phyloP scores from a whole-genome alignment of 2,888 invertebrate species.

The Napeogenes inachia region DNA sequence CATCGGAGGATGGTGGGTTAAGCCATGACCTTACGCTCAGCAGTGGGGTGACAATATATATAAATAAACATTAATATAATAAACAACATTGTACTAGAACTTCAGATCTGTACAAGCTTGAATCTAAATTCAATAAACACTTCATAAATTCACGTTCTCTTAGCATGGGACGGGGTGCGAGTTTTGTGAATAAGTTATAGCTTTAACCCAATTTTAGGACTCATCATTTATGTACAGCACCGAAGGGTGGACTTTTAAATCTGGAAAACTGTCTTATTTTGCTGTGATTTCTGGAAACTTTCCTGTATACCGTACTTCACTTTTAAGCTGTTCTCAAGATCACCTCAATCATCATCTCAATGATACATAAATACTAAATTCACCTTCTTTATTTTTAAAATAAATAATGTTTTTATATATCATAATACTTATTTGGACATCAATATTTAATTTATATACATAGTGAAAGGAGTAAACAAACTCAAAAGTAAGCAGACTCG shows the following conservation, averaged over 20 bases:
- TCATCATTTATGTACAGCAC: slow-evolving; percentile 24
- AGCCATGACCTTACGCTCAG: too few relatives aligned
- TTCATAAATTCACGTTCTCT: slow-evolving; percentile 11
- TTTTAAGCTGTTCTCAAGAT: neutral
- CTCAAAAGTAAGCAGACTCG: neutral
- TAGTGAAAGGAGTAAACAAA: neutral
- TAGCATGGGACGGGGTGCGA: slow-evolving; percentile 21
- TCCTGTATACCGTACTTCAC: too few relatives aligned
- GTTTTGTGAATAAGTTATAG: slow-evolving; percentile 24
- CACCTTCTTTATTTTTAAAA: too few relatives aligned
- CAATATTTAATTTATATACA: too few relatives aligned
- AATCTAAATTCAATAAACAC: slow-evolving; percentile 10
- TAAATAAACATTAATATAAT: too few relatives aligned
- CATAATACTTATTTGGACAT: too few relatives aligned
- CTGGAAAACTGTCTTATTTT: slow-evolving; percentile 12
- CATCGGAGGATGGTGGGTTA: too few relatives aligned
- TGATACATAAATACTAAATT: too few relatives aligned
- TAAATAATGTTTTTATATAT: too few relatives aligned
- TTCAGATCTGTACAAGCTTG: neutral
- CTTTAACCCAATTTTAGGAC: slow-evolving; percentile 26
- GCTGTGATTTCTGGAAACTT: neutral
- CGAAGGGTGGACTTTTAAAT: slow-evolving; percentile 22
- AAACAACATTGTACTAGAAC: too few relatives aligned
- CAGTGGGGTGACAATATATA: too few relatives aligned
- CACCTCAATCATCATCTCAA: neutral